Conservation (phyloP, 2,888 invertebrate species). For the Apodemia hepburni region DNA sequence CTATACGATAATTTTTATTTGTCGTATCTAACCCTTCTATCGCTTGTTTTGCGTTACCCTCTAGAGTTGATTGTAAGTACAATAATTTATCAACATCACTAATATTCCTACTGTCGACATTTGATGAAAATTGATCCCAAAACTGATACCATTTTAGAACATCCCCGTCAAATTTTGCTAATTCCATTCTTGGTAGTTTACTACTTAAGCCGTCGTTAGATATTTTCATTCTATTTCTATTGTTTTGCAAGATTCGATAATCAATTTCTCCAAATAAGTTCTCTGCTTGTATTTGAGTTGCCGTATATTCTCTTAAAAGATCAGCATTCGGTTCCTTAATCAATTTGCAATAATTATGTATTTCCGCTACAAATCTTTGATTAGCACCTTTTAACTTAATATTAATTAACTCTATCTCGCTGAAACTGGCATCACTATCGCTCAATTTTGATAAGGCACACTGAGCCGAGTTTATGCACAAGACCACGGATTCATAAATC, state of each 20-base stretch:
- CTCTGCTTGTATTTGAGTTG: background rate
- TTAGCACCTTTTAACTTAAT: background rate
- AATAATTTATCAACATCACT: constrained; percentile 33
- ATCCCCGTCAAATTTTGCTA: constrained; percentile 32
- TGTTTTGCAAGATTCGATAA: background rate
- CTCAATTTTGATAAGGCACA: background rate
- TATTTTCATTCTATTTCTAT: background rate
- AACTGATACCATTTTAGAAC: constrained; percentile 32
- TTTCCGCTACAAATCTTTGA: background rate
- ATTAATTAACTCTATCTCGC: background rate
- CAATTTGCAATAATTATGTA: constrained; percentile 7
- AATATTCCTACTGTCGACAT: constrained; percentile 28
- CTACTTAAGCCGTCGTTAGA: background rate
- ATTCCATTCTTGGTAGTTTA: constrained; percentile 27
- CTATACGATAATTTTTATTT: constrained; percentile 29
- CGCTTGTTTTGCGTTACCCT: constrained; percentile 28
- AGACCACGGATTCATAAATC: background rate
- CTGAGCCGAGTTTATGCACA: background rate
- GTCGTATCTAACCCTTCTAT: constrained; percentile 32
- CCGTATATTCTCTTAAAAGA: background rate
- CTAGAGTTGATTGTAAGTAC: constrained; percentile 30
- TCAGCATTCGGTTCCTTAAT: background rate
- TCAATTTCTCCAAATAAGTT: background rate
- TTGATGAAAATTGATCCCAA: constrained; percentile 35
- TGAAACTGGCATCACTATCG: background rate